These are phyloP conservation scores for Eupithecia pulchellata DNA, from an alignment of 2,888 invertebrate species.

Conservation along the genomic window DNA sequence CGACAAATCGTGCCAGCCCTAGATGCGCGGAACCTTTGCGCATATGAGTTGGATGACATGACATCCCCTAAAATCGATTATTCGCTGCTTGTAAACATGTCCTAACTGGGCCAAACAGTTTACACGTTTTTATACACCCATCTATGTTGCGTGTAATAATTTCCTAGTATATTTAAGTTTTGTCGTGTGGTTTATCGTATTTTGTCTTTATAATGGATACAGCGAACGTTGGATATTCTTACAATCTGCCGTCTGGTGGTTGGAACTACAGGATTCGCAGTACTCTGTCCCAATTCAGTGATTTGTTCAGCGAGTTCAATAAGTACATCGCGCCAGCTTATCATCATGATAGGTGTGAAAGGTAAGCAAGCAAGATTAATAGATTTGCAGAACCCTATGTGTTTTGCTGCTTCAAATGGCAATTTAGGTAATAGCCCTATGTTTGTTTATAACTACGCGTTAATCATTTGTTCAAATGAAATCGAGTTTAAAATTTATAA, in stretches of 20 bases:
- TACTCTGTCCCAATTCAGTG: conserved; percentile 94
- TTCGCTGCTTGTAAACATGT: conserved; percentile 79
- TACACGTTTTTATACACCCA: conserved; percentile 52
- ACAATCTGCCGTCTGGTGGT: conserved; percentile 92
- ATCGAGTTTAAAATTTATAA: neutral
- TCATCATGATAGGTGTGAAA: conserved; percentile 98
- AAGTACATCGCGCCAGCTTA: conserved; percentile 98
- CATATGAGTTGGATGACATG: conserved; percentile 27
- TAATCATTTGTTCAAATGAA: neutral
- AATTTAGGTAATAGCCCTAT: neutral
- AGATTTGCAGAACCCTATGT: neutral
- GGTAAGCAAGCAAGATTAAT: conserved; percentile 81
- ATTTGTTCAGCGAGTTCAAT: conserved; percentile 97
- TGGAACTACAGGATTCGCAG: conserved; percentile 91
- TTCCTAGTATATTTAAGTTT: conserved; percentile 47
- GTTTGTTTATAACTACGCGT: neutral
- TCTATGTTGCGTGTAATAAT: conserved; percentile 66
- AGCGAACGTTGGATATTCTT: conserved; percentile 92
- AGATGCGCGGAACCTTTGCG: conserved; percentile 37
- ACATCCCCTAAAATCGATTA: conserved; percentile 45
- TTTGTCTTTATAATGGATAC: conserved; percentile 71
- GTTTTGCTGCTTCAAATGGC: neutral
- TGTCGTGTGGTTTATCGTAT: conserved; percentile 37
- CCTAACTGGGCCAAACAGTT: conserved; percentile 66
- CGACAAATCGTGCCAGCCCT: conserved; percentile 14